Percentiles rank a stretch among this genome's conserved stretches.
Evolutionary conservation across 2,888 invertebrate species (phyloP).

Genomic region (Andrena bicolor): DNA sequence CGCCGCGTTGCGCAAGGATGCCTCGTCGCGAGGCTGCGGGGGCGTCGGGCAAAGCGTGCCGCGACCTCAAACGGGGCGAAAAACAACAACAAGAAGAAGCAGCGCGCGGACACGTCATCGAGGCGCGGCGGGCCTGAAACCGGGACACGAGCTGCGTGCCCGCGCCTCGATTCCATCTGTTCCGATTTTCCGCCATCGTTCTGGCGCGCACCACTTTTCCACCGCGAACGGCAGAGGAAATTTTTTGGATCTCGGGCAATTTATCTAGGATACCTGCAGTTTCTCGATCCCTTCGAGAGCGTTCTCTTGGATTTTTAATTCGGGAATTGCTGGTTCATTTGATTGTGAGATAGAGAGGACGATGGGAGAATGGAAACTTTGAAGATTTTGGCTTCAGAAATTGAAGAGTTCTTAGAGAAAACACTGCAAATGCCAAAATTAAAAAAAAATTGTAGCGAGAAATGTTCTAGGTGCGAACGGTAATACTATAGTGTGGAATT

Average conservation of each 20-base stretch:
- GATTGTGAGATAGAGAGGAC: no score
- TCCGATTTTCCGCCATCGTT: slow-evolving; percentile 37
- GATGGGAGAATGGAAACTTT: no score
- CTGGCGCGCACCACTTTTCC: background rate
- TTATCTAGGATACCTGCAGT: no score
- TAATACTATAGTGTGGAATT: no score
- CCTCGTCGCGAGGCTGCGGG: slow-evolving; percentile 53
- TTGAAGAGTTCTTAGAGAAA: no score
- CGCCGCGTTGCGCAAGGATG: slow-evolving; percentile 63
- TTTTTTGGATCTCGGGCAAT: no score
- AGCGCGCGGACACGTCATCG: slow-evolving; percentile 63
- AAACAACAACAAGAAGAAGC: slow-evolving; percentile 57
- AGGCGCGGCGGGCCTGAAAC: slow-evolving; percentile 62
- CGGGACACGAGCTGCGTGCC: slow-evolving; percentile 36
- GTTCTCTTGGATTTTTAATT: background rate
- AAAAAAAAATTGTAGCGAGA: no score
- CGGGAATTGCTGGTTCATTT: no score
- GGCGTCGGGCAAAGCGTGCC: slow-evolving; percentile 62
- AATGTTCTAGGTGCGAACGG: no score
- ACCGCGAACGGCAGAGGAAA: background rate
- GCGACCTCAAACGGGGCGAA: slow-evolving; percentile 28
- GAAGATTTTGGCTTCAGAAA: no score
- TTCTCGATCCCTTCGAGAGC: no score
- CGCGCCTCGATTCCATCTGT: slow-evolving; percentile 47
- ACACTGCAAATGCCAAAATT: no score